Evolutionary conservation across 1,140 invertebrate species (phyloP), one percentile per base, ranked within the genome.

Genomic region (Acromyrmex heyeri): DNA sequence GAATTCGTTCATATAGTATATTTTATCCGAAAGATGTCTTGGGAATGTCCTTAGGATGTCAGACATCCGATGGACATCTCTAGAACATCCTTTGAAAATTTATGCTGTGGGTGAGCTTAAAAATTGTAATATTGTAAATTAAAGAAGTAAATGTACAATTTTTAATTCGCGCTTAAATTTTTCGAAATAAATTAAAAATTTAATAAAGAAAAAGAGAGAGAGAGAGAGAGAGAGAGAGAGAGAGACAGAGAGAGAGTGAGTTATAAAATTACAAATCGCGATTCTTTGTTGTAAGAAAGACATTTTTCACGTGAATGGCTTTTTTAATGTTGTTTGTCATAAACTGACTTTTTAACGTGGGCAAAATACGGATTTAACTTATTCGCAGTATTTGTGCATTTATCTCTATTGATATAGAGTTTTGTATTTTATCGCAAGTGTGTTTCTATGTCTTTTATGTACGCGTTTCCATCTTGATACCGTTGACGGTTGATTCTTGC

Each of bases 341-440:
- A 7, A 59, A 7, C 38, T 50, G 44, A 83, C 38, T 73, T 61
- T 62, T 73, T 75, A 75, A 83, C 27, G 44, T 21, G 57, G 55
- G 30, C 79, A 75, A n/a, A 75, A 61, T 61, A 83, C 24, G 8
- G n/a, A 18, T 83, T 27, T 75, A 75, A 38, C 18, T 75, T 75
- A 83, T 16, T 83, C 27, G 48, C 79, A 14, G 55, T 57, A 81
- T 69, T 81, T 70, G 7, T 82, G 79, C 65, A 57, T 70, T 30
- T 30, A 64, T 65, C 24, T 57, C 53, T 82, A 82, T 48, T 57
- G 57, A 73, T 83, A 61, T 34, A 73, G 50, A 72, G 34, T 55
- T 59, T 48, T 12, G 21, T 73, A 75, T 75, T 57, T 69, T 55
- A 38, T 69, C 62, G 77, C 48, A 75, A 81, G 30, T 50, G 38